Base-by-base conservation (phyloP, 37 sponge, comb jelly and placozoan species). In the Spongia lamella region DNA sequence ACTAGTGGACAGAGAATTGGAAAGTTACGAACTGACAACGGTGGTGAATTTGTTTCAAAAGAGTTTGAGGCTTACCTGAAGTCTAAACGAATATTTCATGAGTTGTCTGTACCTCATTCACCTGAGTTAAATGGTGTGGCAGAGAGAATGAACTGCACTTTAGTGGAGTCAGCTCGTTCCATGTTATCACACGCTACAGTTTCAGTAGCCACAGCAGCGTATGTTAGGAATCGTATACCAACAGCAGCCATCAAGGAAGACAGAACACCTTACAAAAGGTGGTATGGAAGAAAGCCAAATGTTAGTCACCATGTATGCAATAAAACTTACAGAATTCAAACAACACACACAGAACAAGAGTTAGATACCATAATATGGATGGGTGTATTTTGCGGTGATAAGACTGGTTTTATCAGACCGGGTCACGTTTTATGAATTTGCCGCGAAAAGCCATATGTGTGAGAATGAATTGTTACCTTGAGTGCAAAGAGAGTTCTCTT, bases 71-170 rank as follows among this genome's bases (percentile, higher is more conserved):
- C 11, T 26, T 84, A 76, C 24, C 65, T 84, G 52, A 67, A 84
- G 34, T 52, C 50, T n/a, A 78, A 72, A 22, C 67, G 86, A 51
- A 78, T 78, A 72, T 74, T 34, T n/a, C 73, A 79, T 35, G 79
- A 85, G 50, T 68, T 78, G 39, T 79, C 79, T 11, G 53, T 85
- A 26, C 58, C 75, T 25, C 52, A 84, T 37, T 53, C 77, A 22
- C 84, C 77, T 26, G 77, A 84, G 61, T 77, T 77, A 43, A 84
- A 84, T 61, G 77, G 84, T 62, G 77, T 84, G 25, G 85, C 79
- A 60, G 85, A 84, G 52, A 69, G 85, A 35, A 59, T 83, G 76
- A 76, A 76, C 35, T 26, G 79, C 14, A 84, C 84, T 19, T 57
- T 78, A 20, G 34, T 71, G 73, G 85, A 84, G 61, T 70, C 79